A percentile compares a stretch with the other conserved stretches of the same genome.
Conservation (phyloP, 1,140 invertebrate species). For the Euura saliciscinereae region DNA sequence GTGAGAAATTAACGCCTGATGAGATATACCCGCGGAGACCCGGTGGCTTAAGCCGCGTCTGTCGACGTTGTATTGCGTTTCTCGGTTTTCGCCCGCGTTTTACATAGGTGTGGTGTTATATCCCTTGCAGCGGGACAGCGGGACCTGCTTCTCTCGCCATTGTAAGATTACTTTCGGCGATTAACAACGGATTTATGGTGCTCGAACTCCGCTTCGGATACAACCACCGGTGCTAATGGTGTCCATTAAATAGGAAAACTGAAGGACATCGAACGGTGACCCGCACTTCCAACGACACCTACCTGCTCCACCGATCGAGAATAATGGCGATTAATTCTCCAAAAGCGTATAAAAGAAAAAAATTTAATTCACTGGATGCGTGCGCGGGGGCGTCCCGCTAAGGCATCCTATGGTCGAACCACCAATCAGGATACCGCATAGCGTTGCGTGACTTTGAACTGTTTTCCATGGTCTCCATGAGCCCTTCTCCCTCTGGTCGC, state of each 20-base stretch:
- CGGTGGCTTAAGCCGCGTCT: too few species aligned
- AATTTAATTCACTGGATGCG: constrained; percentile 16
- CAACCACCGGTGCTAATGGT: too few species aligned
- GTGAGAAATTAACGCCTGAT: not conserved
- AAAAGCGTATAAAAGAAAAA: not conserved
- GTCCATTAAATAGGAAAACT: too few species aligned
- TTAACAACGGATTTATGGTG: too few species aligned
- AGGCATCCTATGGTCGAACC: not conserved
- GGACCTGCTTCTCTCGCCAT: too few species aligned
- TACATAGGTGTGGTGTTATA: constrained; percentile 6
- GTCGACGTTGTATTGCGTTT: not conserved
- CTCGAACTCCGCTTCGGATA: too few species aligned
- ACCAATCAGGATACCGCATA: not conserved
- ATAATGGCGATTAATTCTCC: not conserved
- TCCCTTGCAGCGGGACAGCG: constrained; percentile 1
- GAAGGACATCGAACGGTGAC: too few species aligned
- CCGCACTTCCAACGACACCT: too few species aligned
- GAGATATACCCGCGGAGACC: not conserved
- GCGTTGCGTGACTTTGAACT: not conserved
- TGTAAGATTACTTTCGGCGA: too few species aligned
- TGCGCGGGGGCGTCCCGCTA: not conserved
- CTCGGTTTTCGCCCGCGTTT: constrained; percentile 8
- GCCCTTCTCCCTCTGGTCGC: not conserved
- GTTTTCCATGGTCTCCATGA: not conserved
- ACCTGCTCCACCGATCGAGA: too few species aligned